Percentiles rank a stretch among this genome's conserved stretches.
Conservation (phyloP, 2,888 invertebrate species). For the Rotaria macrura region DNA sequence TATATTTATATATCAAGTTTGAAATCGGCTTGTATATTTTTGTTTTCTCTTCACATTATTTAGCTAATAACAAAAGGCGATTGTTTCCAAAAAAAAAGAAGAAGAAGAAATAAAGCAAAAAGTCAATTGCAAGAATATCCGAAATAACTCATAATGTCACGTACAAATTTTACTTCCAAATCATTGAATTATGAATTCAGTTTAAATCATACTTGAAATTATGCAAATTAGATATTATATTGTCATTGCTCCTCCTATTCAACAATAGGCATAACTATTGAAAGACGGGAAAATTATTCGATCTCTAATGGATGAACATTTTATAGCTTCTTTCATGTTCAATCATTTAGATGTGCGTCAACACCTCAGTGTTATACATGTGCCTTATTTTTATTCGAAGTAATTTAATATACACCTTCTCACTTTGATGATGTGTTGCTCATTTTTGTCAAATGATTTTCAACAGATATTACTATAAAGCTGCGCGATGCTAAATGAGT, state of each 20-base stretch:
- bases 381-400: background rate
- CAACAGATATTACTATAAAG: background rate
- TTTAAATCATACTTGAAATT: background rate
- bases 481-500: background rate
- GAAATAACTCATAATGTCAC: background rate
- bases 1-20: background rate
- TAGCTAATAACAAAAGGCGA: background rate
- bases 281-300: background rate
- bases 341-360: background rate
- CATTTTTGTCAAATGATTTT: constrained; percentile 6
- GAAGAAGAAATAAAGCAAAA: too few species aligned
- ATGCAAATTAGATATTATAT: background rate
- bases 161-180: background rate
- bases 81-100: background rate
- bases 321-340: background rate
- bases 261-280: background rate
- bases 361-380: background rate
- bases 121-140: background rate
- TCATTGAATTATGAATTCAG: background rate
- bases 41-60: background rate
- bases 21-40: background rate
- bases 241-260: background rate
- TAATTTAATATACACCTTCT: constrained; percentile 6
- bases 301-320: background rate
- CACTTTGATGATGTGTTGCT: constrained; percentile 12